Percentiles rank a stretch among this genome's conserved stretches.
Evolutionary conservation across 2,888 invertebrate species (phyloP).

Genomic region (Aphidoletes aphidimyza): DNA sequence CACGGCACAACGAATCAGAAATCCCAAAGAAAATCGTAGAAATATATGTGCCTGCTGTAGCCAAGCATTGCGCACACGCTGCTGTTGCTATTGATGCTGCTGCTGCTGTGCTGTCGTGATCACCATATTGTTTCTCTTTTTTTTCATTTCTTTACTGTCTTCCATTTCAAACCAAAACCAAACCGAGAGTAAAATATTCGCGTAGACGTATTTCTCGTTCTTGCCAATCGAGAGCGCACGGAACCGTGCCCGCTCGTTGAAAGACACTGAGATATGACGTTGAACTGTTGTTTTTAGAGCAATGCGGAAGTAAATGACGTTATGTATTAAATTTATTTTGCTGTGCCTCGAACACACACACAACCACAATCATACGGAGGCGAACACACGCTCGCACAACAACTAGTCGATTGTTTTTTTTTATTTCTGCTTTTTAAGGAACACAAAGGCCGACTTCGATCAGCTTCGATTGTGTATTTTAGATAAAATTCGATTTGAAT

Average conservation of each 20-base stretch:
- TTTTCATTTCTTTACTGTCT: background rate
- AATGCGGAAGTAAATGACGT: conserved; percentile 66
- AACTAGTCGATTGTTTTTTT: background rate
- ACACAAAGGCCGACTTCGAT: no score
- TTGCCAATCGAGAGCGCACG: background rate
- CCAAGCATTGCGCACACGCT: no score
- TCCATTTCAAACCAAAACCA: background rate
- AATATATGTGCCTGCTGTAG: no score
- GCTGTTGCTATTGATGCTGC: background rate
- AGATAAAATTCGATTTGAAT: conserved; percentile 30
- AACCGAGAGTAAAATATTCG: background rate
- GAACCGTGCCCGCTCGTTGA: background rate
- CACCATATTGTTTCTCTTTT: background rate
- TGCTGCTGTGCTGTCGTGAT: background rate
- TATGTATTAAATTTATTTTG: conserved; percentile 55
- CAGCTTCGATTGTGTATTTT: no score
- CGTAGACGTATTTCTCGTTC: conserved; percentile 24
- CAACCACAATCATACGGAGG: background rate
- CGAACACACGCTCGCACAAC: background rate
- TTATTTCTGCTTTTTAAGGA: no score
- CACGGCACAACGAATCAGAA: background rate
- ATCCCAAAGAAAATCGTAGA: background rate
- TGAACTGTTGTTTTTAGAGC: conserved; percentile 63
- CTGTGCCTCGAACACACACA: background rate
- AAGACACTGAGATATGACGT: conserved; percentile 38